These are phyloP conservation scores for Drosophila novamexicana DNA, from an alignment of 1,140 invertebrate genomes.

Conservation along the genomic window DNA sequence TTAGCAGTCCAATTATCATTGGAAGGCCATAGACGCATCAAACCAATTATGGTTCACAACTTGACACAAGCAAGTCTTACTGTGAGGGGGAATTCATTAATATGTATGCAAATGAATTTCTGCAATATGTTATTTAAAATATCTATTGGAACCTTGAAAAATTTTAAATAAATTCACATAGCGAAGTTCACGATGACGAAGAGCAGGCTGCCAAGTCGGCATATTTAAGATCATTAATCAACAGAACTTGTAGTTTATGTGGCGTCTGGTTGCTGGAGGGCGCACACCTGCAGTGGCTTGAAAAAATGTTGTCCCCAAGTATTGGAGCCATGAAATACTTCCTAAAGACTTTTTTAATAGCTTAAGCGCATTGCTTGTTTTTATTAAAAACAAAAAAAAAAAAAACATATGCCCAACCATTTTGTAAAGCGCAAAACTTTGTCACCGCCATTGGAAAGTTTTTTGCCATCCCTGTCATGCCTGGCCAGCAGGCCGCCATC, in stretches of 20 bases:
- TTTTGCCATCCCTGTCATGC: slow-evolving; percentile 8
- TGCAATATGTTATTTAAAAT: slow-evolving; percentile 8
- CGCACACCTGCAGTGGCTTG: slow-evolving; percentile 39
- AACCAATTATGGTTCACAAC: neutral
- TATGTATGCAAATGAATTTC: slow-evolving; percentile 23
- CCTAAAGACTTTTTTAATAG: slow-evolving; percentile 82
- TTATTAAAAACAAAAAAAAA: slow-evolving; percentile 61
- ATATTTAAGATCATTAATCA: slow-evolving; percentile 78
- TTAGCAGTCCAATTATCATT: neutral
- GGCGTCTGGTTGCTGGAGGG: slow-evolving; percentile 30
- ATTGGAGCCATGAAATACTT: slow-evolving; percentile 62
- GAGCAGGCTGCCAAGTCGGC: slow-evolving; percentile 18
- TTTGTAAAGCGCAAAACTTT: slow-evolving; percentile 61
- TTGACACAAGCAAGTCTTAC: neutral
- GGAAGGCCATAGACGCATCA: neutral
- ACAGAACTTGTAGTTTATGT: slow-evolving; percentile 78
- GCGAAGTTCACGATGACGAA: slow-evolving; percentile 51
- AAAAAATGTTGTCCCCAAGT: slow-evolving; percentile 51
- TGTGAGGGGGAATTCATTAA: neutral
- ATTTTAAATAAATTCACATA: slow-evolving; percentile 21
- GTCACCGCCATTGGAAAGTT: slow-evolving; percentile 69
- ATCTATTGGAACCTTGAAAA: slow-evolving; percentile 27
- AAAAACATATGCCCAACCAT: slow-evolving; percentile 52
- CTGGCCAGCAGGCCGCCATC: neutral
- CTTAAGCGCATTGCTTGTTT: slow-evolving; percentile 80